These are phyloP conservation scores for Latrodectus geometricus DNA, from an alignment of 1,140 invertebrate genomes.

Conservation along the genomic window DNA sequence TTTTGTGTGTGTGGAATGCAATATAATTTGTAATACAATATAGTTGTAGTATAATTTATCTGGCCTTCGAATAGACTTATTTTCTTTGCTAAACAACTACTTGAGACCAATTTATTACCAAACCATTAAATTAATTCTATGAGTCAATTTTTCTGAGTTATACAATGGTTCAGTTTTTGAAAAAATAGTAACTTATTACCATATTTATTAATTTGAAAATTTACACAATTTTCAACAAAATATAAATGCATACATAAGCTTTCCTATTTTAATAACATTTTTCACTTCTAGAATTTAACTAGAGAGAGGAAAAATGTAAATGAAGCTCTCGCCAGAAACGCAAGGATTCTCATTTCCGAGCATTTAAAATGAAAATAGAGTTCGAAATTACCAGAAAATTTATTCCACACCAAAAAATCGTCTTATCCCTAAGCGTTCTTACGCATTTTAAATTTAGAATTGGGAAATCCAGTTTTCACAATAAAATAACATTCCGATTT, in stretches of 20 bases:
- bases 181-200: too few species aligned
- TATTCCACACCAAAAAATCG: conserved; percentile 26
- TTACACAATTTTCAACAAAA: too few species aligned
- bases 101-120: too few species aligned
- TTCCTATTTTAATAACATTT: neutral
- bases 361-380: conserved; percentile 59
- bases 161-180: too few species aligned
- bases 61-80: too few species aligned
- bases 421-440: neutral
- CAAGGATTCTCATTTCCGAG: neutral
- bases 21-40: too few species aligned
- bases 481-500: conserved; percentile 55
- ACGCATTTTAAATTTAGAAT: conserved; percentile 46
- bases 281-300: neutral
- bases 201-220: too few species aligned
- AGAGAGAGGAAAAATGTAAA: neutral
- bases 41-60: too few species aligned
- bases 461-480: conserved; percentile 56
- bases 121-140: too few species aligned
- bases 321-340: neutral
- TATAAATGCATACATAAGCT: neutral
- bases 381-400: conserved; percentile 42
- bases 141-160: too few species aligned
- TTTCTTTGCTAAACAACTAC: too few species aligned
- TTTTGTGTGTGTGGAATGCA: too few species aligned